These are phyloP conservation scores for Onthophagus sagittarius DNA, from an alignment of 2,888 invertebrate species.

Conservation along the genomic window DNA sequence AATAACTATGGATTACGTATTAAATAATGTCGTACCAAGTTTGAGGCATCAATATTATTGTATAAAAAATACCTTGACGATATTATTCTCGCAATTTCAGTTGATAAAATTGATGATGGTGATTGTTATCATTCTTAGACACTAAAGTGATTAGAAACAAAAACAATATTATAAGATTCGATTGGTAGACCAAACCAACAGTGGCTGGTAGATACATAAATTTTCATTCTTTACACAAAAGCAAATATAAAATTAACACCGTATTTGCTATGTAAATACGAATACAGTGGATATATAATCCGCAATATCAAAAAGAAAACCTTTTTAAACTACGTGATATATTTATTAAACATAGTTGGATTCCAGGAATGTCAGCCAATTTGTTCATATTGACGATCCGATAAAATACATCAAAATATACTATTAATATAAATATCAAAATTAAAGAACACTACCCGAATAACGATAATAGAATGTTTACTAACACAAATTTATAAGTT, in stretches of 20 bases:
- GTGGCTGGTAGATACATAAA: slow-evolving; percentile 12
- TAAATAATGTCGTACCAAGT: background rate
- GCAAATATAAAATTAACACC: slow-evolving; percentile 8
- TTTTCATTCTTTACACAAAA: slow-evolving; percentile 2
- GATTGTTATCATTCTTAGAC: slow-evolving; percentile 3
- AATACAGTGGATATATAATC: background rate
- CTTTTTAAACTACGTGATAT: too few species aligned
- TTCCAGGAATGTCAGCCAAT: background rate
- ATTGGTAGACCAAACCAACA: slow-evolving; percentile 14
- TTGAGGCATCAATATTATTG: background rate
- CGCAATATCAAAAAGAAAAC: background rate
- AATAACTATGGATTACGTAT: background rate
- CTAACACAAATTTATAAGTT: background rate
- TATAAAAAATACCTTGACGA: background rate
- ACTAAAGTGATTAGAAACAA: background rate
- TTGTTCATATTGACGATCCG: background rate
- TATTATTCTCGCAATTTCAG: background rate
- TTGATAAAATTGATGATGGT: background rate
- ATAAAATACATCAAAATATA: background rate
- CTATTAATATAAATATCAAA: too few species aligned
- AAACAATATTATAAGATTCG: background rate
- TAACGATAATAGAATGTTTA: too few species aligned
- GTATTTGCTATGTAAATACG: background rate
- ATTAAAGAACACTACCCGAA: too few species aligned
- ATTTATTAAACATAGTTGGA: background rate